Evolutionary conservation across 2,797 vertebrate species (phyloP).

Genomic region (Typhlichthys eigenmanni): DNA sequence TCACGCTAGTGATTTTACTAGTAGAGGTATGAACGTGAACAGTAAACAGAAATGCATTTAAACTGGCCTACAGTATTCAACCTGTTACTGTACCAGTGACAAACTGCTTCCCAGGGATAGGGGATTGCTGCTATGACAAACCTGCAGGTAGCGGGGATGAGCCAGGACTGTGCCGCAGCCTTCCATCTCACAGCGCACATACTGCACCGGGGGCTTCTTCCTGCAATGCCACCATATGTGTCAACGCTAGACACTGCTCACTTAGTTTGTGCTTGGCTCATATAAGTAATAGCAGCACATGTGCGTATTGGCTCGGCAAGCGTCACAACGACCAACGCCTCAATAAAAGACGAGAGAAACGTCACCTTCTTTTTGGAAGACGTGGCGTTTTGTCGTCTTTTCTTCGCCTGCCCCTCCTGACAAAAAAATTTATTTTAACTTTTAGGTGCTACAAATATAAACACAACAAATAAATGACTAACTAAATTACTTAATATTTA

Average conservation of each 20-base stretch:
- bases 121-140: slow-evolving; percentile 55
- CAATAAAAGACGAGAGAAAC: neutral
- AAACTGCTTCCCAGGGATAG: neutral
- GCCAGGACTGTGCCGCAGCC: slow-evolving; percentile 96
- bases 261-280: too few relatives aligned
- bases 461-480: too few relatives aligned
- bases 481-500: too few relatives aligned
- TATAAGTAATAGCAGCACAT: too few relatives aligned
- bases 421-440: slow-evolving; percentile 4
- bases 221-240: slow-evolving; percentile 61
- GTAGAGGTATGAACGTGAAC: neutral
- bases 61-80: neutral
- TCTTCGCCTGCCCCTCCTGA: slow-evolving; percentile 91
- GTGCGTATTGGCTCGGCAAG: too few relatives aligned
- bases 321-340: too few relatives aligned
- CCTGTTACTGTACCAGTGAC: neutral
- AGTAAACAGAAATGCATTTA: neutral
- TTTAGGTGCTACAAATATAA: too few relatives aligned
- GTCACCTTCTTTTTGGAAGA: slow-evolving; percentile 92
- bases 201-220: slow-evolving; percentile 98
- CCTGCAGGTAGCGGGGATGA: slow-evolving; percentile 96
- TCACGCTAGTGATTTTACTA: neutral
- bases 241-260: neutral
- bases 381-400: slow-evolving; percentile 98
- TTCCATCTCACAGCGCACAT: slow-evolving; percentile 98